Base-by-base conservation (phyloP, 2,888 invertebrate species). In the Gerris lacustris region DNA sequence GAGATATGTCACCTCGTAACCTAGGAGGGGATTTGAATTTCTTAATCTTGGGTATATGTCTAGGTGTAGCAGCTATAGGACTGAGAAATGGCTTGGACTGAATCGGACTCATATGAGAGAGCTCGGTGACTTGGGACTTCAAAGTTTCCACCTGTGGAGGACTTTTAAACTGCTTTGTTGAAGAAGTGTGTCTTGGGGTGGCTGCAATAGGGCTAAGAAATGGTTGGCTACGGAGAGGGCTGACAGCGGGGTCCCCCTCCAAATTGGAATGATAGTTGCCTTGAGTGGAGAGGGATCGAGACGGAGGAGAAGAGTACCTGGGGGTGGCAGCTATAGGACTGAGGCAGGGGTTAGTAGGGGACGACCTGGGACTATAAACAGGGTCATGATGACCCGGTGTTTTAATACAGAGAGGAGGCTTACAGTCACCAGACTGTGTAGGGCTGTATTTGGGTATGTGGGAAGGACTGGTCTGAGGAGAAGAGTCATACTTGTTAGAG, bases 41-140 rank as follows among this genome's bases (percentile, higher is more conserved):
- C 15, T 55, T 55, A 55, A 55, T 55, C 15, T 55, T 64, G 7
- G 7, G 7, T 64, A 18, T n/a, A 64, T 64, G 64, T n/a, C 7
- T 31, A 18, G 64, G 64, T n/a, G 64, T 64, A 9, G 64, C 64
- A 64, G 18, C 64, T 64, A 64, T 64, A 31, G 64, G 64, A 64
- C 64, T 64, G 9, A 64, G 31, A 18, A 55, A 55, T 9, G 55
- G 55, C 15, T 55, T 55, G 55, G 9, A 11, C 55, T 55, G 55
- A 55, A 55, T 55, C 55, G 55, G 55, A 15, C 55, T 55, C 55
- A n/a, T 64, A 18, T 64, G 18, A 17, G 64, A 7, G 17, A 18
- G 11, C 1, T 64, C 64, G 5, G 64, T n/a, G 9, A 64, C 17
- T 9, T 17, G 15, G 2, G 64, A 31, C 17, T 31, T 9, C 17